Evolutionary conservation across 2,888 invertebrate species (phyloP), one percentile per base, ranked within the genome.

Genomic region (Poecilobothrus nobilitatus): DNA sequence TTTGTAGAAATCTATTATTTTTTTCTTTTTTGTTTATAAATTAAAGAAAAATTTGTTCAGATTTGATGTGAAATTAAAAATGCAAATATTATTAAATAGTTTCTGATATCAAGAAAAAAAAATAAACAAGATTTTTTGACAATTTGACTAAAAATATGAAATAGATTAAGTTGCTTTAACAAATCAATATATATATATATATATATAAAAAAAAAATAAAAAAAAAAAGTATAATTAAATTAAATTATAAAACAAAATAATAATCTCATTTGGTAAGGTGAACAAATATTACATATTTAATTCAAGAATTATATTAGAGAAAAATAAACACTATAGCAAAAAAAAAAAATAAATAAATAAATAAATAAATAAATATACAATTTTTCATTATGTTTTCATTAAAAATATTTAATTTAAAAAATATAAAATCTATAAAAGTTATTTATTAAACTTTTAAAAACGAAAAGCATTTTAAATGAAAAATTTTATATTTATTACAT

Each of bases 251-350:
- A 41, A 41, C 41, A 41, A 41, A 41, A 41, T 41, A 27, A 41
- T 41, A 53, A 53, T 53, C 53, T 53, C 53, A 53, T 53, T 53
- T n/a, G 53, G 53, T 53, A 53, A 53, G 53, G 53, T 53, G 53
- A 53, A 53, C 15, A 53, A 10, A 12, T 37, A 37, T 37, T 10
- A 37, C 8, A 37, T 37, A 37, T 37, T 37, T 37, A 37, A 37
- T 37, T 37, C 9, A 53, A 53, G 6, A 53, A 53, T 18, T 53
- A 53, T n/a, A 53, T 53, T 53, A 53, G 53, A 53, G 15, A 53
- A 53, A 53, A 53, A 37, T 15, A 18, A 44, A 53, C 53, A 53
- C n/a, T 53, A 53, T n/a, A 41, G 53, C 18, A 53, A 12, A 53
- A 53, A 12, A 53, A 53, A 53, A 6, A 53, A 18, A 18, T n/a